These are phyloP conservation scores for Limnephilus lunatus DNA, from an alignment of 2,888 invertebrate species.

Conservation along the genomic window DNA sequence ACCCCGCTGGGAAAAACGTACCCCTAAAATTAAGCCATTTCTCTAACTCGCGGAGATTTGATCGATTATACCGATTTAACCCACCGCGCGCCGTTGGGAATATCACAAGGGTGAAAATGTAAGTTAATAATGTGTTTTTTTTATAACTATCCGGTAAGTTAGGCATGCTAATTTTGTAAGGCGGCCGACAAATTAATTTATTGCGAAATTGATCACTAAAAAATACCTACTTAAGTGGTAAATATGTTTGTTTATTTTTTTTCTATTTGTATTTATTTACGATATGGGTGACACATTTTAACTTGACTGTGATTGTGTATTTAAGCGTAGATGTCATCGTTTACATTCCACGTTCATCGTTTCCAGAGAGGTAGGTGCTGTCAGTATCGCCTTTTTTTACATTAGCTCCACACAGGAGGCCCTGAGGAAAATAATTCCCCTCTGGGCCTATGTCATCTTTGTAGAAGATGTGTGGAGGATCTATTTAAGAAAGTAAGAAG, in stretches of 20 bases:
- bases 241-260: not conserved
- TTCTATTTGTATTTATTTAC: no score
- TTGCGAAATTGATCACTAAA: not conserved
- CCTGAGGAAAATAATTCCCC: no score
- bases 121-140: not conserved
- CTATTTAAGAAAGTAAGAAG: no score
- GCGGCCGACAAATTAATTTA: not conserved
- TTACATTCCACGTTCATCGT: no score
- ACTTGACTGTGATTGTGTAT: no score
- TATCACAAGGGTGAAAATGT: not conserved
- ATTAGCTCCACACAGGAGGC: no score
- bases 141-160: not conserved
- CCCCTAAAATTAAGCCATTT: slow-evolving; percentile 32
- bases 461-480: no score
- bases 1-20: slow-evolving; percentile 39
- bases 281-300: no score
- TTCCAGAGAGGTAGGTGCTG: no score
- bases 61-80: not conserved
- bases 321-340: no score
- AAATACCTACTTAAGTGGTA: not conserved
- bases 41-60: slow-evolving; percentile 15
- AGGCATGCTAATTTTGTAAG: not conserved
- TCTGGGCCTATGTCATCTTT: no score
- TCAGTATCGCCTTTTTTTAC: no score
- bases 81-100: not conserved